Evolutionary conservation across 37 sponge, comb jelly and placozoan species (phyloP).

Genomic region (Lycopodina hypogea): DNA sequence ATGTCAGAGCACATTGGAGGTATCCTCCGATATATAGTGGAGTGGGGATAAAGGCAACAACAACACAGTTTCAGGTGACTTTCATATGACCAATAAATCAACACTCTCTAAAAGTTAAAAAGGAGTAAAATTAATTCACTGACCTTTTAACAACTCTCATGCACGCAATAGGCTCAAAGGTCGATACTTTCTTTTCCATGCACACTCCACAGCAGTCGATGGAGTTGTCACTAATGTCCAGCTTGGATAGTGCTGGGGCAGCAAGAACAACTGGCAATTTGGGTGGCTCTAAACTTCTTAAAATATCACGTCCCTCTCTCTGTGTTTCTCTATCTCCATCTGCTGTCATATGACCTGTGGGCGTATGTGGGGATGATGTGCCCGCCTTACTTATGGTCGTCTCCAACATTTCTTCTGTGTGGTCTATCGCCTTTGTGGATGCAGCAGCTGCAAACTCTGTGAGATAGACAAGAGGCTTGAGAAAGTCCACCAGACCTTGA

Average conservation of each 20-base stretch:
- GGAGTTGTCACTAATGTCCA: constrained; percentile 54
- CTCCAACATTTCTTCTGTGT: not conserved
- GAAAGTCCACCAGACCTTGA: constrained; percentile 41
- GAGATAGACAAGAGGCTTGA: constrained; percentile 29
- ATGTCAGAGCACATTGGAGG: too few species aligned
- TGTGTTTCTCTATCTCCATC: not conserved
- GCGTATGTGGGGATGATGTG: not conserved
- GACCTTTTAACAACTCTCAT: constrained; percentile 26
- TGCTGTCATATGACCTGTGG: not conserved
- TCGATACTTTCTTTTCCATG: not conserved
- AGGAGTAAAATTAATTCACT: not conserved
- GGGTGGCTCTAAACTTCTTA: not conserved
- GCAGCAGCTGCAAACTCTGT: constrained; percentile 12
- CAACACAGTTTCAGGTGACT: too few species aligned
- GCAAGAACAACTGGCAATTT: not conserved
- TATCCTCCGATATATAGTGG: too few species aligned
- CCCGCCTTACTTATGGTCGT: not conserved
- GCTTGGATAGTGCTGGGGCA: constrained; percentile 42
- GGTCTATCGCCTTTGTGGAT: not conserved
- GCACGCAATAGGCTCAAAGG: constrained; percentile 35
- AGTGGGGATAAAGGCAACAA: too few species aligned
- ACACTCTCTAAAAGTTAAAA: not conserved
- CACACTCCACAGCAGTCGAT: constrained; percentile 21
- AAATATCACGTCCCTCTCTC: not conserved
- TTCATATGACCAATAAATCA: too few species aligned